Conservation (phyloP, 35 echinoderm and acorn worm genomes). For the Eucidaris tribuloides region DNA sequence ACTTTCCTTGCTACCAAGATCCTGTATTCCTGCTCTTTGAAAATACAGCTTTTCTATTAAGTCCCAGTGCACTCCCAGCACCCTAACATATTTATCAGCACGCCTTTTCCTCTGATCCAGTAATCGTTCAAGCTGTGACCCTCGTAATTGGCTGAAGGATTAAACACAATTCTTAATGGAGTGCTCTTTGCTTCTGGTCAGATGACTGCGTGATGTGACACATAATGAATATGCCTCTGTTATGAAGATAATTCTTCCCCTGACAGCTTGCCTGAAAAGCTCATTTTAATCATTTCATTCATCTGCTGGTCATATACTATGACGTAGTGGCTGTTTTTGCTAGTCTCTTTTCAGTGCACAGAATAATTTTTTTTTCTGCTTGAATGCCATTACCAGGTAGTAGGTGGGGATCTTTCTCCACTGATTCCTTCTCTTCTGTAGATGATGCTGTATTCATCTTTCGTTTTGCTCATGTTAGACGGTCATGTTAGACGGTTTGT, state of each 20-base stretch:
- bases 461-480: too few species aligned
- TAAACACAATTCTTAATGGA: constrained; percentile 56
- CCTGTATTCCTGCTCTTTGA: not conserved
- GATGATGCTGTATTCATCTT: constrained; percentile 24
- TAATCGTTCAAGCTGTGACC: constrained; percentile 52
- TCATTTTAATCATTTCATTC: constrained; percentile 37
- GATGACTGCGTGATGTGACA: constrained; percentile 51
- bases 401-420: constrained; percentile 51
- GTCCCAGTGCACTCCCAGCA: not conserved
- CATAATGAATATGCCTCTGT: constrained; percentile 37
- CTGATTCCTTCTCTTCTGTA: constrained; percentile 51
- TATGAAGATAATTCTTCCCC: constrained; percentile 1
- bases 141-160: constrained; percentile 24
- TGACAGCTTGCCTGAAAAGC: constrained; percentile 32
- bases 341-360: constrained; percentile 28
- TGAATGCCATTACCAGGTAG: constrained; percentile 46
- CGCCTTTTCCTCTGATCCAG: constrained; percentile 53
- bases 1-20: too few species aligned
- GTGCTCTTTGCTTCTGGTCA: constrained; percentile 36
- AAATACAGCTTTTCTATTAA: not conserved
- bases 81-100: constrained; percentile 47
- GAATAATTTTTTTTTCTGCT: constrained; percentile 46
- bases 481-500: constrained; percentile 25
- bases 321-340: constrained; percentile 32
- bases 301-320: constrained; percentile 30